Evolutionary conservation across 2,797 vertebrate species (phyloP).

Genomic region (Rousettus madagascariensis): DNA sequence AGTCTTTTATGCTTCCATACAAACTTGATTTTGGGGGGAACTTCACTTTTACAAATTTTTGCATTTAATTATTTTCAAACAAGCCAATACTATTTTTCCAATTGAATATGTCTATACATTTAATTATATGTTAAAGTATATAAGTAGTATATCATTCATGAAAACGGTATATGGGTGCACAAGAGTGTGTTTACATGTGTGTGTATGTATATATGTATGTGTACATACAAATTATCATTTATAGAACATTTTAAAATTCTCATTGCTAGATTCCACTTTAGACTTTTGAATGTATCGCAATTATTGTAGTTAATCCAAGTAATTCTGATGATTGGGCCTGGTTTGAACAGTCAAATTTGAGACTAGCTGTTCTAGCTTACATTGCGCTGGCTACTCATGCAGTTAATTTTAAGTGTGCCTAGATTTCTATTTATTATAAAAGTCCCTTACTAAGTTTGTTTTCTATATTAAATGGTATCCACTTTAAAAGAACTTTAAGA

Average conservation of each 20-base stretch:
- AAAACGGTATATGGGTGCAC: neutral
- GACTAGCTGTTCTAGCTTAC: neutral
- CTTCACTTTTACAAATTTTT: neutral
- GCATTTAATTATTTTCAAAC: neutral
- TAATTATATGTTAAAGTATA: neutral
- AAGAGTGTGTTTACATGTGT: neutral
- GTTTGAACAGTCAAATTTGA: neutral
- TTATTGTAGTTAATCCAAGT: neutral
- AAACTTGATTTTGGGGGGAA: neutral
- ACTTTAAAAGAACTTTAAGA: neutral
- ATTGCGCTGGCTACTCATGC: neutral
- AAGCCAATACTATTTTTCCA: neutral
- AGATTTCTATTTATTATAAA: neutral
- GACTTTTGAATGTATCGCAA: neutral
- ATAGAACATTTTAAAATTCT: conserved; percentile 23
- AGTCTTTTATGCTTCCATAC: too few relatives aligned
- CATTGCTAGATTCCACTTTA: neutral
- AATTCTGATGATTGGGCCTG: neutral
- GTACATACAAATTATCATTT: neutral
- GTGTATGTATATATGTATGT: neutral
- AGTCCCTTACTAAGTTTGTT: neutral
- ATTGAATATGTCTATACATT: neutral
- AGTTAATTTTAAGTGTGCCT: neutral
- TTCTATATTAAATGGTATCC: neutral
- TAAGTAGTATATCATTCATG: neutral